These are phyloP conservation scores for Scaptomyza graminum DNA, from an alignment of 1,140 invertebrate genomes.

Conservation along the genomic window DNA sequence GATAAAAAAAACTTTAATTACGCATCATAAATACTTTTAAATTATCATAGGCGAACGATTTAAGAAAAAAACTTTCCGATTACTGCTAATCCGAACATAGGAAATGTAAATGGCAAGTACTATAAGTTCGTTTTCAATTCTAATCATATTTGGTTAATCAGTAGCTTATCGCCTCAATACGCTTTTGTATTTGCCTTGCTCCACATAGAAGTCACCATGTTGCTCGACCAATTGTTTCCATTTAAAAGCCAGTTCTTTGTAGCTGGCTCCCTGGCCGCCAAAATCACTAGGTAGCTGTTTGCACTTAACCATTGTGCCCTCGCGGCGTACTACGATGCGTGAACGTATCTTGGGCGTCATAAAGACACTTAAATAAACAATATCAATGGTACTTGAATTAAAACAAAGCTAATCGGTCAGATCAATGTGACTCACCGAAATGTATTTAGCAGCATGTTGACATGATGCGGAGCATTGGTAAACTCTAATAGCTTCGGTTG, in stretches of 20 bases:
- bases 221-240: constrained; percentile 85
- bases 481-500: constrained; percentile 89
- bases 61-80: constrained; percentile 12
- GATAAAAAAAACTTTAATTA: constrained; percentile 1
- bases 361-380: constrained; percentile 84
- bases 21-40: constrained; percentile 11
- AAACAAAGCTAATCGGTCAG: neutral
- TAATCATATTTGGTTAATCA: constrained; percentile 68
- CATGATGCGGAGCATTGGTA: constrained; percentile 88
- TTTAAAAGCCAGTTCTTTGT: constrained; percentile 85
- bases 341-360: constrained; percentile 88
- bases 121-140: constrained; percentile 3
- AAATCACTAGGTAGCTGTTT: constrained; percentile 86
- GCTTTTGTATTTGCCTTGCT: constrained; percentile 86
- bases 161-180: constrained; percentile 63
- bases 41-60: neutral
- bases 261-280: constrained; percentile 85
- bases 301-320: constrained; percentile 83
- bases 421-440: constrained; percentile 84
- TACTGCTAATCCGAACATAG: constrained; percentile 11
- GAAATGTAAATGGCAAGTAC: constrained; percentile 10
- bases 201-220: constrained; percentile 85
- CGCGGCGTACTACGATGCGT: constrained; percentile 85
- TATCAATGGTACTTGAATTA: constrained; percentile 4
- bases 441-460: constrained; percentile 88